Evolutionary conservation across 1,140 invertebrate species (phyloP), one percentile per base, ranked within the genome.

Genomic region (Zaprionus vittiger): DNA sequence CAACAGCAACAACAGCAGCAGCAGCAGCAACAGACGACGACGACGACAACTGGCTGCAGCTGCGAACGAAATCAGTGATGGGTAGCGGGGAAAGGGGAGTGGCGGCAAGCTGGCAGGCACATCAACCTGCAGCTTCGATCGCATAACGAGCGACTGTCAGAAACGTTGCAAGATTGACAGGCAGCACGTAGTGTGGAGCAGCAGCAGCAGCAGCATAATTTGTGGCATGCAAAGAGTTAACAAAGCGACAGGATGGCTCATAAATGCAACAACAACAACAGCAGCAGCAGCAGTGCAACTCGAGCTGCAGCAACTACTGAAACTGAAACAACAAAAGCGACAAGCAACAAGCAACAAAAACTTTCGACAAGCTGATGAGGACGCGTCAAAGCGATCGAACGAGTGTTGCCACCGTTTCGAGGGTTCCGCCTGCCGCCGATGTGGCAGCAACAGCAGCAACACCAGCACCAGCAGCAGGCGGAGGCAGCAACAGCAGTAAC

Each of bases 151-250:
- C 22, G 52, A 34, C 52, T 76, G 73, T 75, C 73, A 75, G 44
- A 64, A 54, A 26, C 28, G 47, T 41, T 66, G 65, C 41, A 37
- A 56, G 73, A 71, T 34, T 59, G 68, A 70, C 47, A 67, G 47
- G 55, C 55, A 28, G 62, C 56, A 52, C 15, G 62, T 54, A 41
- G 31, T 34, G 31, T 34, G 31, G 9, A 3, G 31, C 31, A 34
- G 64, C 52, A 57, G 52, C 24, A 26, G 52, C 26, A 26, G 44
- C 56, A 82, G 66, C 84, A 87, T 89, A 89, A 89, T 89, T 89
- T 87, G 84, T 76, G 84, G 84, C 84, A 87, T 87, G 84, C 84
- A 87, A 87, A 89, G 84, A 87, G 79, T 81, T 81, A 87, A 87
- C 84, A 87, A 89, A 87, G 78, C 80, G 80, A 81, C 80, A 81